Conservation (phyloP, 2,888 invertebrate genomes). For the Nematopogon swammerdamellus region DNA sequence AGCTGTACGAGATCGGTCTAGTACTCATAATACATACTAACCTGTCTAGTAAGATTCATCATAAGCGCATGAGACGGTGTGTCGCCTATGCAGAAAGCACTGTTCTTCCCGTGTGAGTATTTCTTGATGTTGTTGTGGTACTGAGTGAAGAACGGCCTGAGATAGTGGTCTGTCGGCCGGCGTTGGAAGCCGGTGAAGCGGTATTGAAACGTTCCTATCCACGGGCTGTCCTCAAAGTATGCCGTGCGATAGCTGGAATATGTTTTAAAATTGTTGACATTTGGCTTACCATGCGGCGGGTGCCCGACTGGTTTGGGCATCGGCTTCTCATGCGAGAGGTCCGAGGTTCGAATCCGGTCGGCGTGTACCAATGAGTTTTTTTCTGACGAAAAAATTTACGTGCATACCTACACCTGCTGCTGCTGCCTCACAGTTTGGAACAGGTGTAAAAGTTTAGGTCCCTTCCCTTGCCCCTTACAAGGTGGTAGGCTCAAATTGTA, state of each 20-base stretch:
- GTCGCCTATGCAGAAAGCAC: slow-evolving; percentile 66
- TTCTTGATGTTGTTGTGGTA: slow-evolving; percentile 53
- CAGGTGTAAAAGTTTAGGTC: too few species aligned
- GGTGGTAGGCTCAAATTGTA: too few species aligned
- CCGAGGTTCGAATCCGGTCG: too few species aligned
- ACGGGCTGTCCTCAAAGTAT: slow-evolving; percentile 84
- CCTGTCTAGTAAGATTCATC: slow-evolving; percentile 64
- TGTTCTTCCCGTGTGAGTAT: slow-evolving; percentile 26
- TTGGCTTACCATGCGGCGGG: slow-evolving; percentile 61
- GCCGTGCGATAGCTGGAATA: slow-evolving; percentile 62
- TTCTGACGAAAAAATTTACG: too few species aligned
- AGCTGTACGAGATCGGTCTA: too few species aligned
- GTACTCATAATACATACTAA: slow-evolving; percentile 26
- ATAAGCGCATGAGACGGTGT: slow-evolving; percentile 66
- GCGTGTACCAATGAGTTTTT: too few species aligned
- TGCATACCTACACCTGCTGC: too few species aligned
- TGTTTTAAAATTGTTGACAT: slow-evolving; percentile 36
- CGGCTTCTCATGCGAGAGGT: too few species aligned
- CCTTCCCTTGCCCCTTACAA: too few species aligned
- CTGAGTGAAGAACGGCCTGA: slow-evolving; percentile 76
- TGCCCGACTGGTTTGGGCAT: too few species aligned
- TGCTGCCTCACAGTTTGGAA: too few species aligned
- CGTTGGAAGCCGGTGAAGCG: slow-evolving; percentile 80
- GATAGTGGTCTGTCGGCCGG: slow-evolving; percentile 88
- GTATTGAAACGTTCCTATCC: slow-evolving; percentile 86